phyloP scores from a whole-genome alignment of 2,888 invertebrate genomes.

The Adineta ricciae region DNA sequence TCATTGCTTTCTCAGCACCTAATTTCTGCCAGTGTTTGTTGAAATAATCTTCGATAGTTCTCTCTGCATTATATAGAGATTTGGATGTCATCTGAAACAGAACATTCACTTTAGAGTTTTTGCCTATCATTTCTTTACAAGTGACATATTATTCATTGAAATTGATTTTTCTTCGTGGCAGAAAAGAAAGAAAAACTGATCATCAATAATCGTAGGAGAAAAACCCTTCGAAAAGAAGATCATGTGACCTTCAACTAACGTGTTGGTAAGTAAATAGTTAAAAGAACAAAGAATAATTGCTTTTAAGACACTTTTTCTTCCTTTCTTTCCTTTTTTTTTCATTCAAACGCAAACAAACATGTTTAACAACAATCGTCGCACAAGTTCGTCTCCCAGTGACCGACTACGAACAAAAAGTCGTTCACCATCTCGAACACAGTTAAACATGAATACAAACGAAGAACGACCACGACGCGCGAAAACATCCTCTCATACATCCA shows the following conservation, averaged over 20 bases:
- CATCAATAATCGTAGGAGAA: not conserved
- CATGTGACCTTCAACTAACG: not conserved
- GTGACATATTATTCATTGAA: too few species aligned
- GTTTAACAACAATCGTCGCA: not conserved
- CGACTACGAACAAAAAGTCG: not conserved
- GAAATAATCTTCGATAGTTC: too few species aligned
- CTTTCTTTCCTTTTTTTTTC: not conserved
- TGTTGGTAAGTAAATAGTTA: not conserved
- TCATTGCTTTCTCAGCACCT: too few species aligned
- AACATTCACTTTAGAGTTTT: too few species aligned
- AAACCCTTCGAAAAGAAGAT: not conserved
- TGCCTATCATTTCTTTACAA: too few species aligned
- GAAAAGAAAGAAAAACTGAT: too few species aligned
- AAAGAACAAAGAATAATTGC: not conserved
- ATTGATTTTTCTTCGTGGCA: too few species aligned
- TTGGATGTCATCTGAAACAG: too few species aligned
- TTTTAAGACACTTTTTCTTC: not conserved
- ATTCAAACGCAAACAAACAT: not conserved
- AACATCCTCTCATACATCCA: not conserved
- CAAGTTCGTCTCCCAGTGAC: not conserved
- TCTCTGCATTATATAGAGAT: too few species aligned
- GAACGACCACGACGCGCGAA: not conserved
- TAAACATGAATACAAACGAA: not conserved
- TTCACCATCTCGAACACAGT: not conserved
- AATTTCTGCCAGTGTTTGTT: too few species aligned